Evolutionary conservation across 53 echinoderm and acorn worm genomes (phyloP).

Genomic region (Mesocentrotus franciscanus): DNA sequence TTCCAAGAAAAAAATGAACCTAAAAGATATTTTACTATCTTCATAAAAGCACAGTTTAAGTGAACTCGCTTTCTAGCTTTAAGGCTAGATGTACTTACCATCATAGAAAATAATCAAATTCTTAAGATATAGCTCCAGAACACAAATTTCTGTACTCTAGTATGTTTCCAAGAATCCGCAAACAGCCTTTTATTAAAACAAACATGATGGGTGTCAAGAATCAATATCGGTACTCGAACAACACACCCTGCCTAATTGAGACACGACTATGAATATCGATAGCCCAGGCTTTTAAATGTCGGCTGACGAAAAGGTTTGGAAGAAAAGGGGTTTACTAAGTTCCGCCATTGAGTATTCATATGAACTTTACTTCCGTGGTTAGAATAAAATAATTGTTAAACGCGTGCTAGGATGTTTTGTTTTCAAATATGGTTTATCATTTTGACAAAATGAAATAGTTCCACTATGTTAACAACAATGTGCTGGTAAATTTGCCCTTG

Average conservation of each 20-base stretch:
- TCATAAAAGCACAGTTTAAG: too few relatives aligned
- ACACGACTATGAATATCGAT: not conserved
- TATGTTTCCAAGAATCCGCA: not conserved
- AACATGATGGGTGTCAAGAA: not conserved
- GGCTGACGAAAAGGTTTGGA: not conserved
- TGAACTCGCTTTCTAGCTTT: too few relatives aligned
- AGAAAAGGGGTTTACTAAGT: not conserved
- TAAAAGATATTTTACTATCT: too few relatives aligned
- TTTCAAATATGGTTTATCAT: not conserved
- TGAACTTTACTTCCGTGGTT: not conserved
- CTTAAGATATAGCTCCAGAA: not conserved
- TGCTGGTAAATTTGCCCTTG: too few relatives aligned
- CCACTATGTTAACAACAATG: too few relatives aligned
- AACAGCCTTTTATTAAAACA: not conserved
- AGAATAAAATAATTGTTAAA: too few relatives aligned
- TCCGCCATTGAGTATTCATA: not conserved
- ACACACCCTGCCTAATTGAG: not conserved
- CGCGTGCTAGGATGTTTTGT: too few relatives aligned
- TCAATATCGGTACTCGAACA: not conserved
- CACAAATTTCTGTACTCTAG: not conserved
- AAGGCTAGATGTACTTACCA: too few relatives aligned
- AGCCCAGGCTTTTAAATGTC: not conserved
- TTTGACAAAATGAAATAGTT: not conserved
- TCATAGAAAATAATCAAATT: too few relatives aligned
- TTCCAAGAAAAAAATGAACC: too few relatives aligned